Percentiles rank a stretch among this genome's conserved stretches.
Evolutionary conservation across 2,113 vertebrate species (phyloP).

Genomic region (Formicarius rufipectus): DNA sequence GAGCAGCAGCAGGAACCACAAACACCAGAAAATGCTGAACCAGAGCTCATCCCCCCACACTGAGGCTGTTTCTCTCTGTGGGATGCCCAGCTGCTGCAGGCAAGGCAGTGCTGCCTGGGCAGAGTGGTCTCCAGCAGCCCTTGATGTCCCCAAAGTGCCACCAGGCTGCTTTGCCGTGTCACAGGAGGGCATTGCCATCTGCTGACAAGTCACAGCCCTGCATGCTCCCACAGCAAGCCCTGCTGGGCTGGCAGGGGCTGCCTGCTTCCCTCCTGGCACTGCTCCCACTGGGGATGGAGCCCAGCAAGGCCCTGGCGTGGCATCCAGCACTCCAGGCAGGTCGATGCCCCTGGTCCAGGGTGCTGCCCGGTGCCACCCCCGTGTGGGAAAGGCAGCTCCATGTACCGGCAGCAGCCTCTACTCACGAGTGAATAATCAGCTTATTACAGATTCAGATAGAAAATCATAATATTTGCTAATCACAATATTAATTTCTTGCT

Average conservation of each 20-base stretch:
- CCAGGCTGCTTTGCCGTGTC: neutral
- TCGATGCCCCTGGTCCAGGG: neutral
- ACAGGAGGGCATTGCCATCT: constrained; percentile 57
- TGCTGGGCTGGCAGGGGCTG: neutral
- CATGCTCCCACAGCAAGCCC: neutral
- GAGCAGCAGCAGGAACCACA: neutral
- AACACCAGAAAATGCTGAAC: accelerated
- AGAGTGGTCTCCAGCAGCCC: neutral
- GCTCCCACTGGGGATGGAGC: neutral
- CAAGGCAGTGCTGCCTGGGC: neutral
- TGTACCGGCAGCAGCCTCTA: neutral
- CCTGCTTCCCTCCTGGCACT: neutral
- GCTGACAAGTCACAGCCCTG: constrained; percentile 43
- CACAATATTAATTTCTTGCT: constrained; percentile 63
- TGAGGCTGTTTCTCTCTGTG: accelerated
- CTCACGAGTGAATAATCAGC: constrained; percentile 45
- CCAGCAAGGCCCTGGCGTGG: neutral
- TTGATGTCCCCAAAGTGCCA: neutral
- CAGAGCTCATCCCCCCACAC: accelerated
- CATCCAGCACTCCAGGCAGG: neutral
- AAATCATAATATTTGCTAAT: constrained; percentile 66
- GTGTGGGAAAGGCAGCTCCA: neutral
- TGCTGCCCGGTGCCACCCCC: accelerated
- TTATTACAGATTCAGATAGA: constrained; percentile 40
- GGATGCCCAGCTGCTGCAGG: neutral